Evolutionary conservation across 1,140 invertebrate genomes (phyloP).

Genomic region (Zaprionus lachaisei): DNA sequence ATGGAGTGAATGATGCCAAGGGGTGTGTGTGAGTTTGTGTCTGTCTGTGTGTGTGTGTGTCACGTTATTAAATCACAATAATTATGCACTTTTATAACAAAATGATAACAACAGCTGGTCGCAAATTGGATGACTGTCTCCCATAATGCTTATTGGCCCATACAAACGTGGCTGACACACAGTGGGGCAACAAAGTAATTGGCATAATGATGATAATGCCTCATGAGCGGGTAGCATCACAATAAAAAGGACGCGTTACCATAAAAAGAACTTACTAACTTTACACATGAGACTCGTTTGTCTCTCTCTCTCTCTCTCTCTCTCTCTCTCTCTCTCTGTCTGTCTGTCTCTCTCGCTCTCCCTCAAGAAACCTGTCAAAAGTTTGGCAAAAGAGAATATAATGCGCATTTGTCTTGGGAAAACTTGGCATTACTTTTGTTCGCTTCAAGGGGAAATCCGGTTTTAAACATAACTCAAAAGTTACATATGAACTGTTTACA

Average conservation of each 20-base stretch:
- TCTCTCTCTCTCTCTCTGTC: background rate
- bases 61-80: conserved; percentile 64
- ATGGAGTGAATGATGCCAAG: conserved; percentile 8
- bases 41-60: conserved; percentile 13
- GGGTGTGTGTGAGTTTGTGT: background rate
- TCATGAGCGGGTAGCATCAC: background rate
- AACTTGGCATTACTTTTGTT: background rate
- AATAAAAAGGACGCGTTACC: background rate
- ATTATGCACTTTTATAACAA: conserved; percentile 63
- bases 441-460: background rate
- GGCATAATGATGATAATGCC: conserved; percentile 23
- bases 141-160: conserved; percentile 52
- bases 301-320: background rate
- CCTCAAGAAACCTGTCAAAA: background rate
- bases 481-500: background rate
- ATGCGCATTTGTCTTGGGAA: background rate
- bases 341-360: background rate
- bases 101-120: conserved; percentile 20
- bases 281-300: background rate
- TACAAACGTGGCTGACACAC: conserved; percentile 42
- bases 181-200: conserved; percentile 42
- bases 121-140: background rate
- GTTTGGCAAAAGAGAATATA: background rate
- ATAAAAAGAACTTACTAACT: conserved; percentile 23
- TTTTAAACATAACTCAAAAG: conserved; percentile 8